Percentiles rank a stretch among this genome's conserved stretches.
These are phyloP conservation scores for Mus spicilegus DNA, from an alignment of 2,113 vertebrate species.

Conservation along the genomic window DNA sequence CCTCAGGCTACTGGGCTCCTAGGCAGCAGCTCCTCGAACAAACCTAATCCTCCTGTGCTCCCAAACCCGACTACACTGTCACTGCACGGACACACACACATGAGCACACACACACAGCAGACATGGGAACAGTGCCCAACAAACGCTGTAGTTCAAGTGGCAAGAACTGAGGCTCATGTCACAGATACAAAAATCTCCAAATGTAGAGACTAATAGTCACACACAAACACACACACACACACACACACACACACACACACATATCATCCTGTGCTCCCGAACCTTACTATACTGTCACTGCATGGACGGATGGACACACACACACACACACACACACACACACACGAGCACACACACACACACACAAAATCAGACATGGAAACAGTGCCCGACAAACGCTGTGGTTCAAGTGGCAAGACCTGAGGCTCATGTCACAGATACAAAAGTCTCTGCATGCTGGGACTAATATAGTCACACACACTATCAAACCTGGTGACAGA, in stretches of 20 bases:
- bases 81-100: neutral
- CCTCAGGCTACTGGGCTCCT: neutral
- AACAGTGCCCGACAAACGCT: neutral
- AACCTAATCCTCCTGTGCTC: neutral
- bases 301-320: neutral
- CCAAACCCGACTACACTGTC: neutral
- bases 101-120: neutral
- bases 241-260: neutral
- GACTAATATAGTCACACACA: neutral
- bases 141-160: neutral
- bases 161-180: conserved; percentile 39
- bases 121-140: neutral
- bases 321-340: accelerated
- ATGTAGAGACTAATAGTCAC: neutral
- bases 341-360: neutral
- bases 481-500: neutral
- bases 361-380: no score
- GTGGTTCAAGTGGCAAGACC: neutral
- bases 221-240: neutral
- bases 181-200: neutral
- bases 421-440: conserved; percentile 4
- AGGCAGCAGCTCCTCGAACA: neutral
- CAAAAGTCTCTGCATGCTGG: neutral
- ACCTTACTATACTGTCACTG: neutral
- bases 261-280: neutral